A percentile compares a stretch with the other conserved stretches of the same genome.
Evolutionary conservation across 1,140 invertebrate genomes (phyloP).

Genomic region (Callitettix versicolor): DNA sequence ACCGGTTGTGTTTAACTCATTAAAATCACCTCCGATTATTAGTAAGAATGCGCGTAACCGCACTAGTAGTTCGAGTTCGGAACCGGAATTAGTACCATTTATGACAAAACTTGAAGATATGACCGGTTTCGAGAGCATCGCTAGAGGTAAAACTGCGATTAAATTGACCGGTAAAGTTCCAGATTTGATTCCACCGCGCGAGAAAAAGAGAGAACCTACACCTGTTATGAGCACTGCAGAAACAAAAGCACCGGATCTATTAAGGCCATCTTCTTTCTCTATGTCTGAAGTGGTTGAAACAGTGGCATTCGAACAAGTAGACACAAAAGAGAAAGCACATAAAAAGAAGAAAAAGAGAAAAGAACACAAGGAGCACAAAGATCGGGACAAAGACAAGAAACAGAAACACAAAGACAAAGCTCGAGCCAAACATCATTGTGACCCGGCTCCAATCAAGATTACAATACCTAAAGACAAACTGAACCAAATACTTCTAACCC

Average conservation of each 20-base stretch:
- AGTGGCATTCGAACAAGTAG: conserved; percentile 39
- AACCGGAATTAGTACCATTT: conserved; percentile 33
- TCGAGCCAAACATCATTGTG: conserved; percentile 22
- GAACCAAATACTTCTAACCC: conserved; percentile 30
- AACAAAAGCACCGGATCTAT: conserved; percentile 9
- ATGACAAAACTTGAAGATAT: conserved; percentile 35
- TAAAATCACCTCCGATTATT: conserved; percentile 6
- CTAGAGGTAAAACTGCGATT: conserved; percentile 30
- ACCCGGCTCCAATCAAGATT: conserved; percentile 39
- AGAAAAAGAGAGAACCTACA: conserved; percentile 20
- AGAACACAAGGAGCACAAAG: conserved; percentile 33
- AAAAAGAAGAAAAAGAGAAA: conserved; percentile 39
- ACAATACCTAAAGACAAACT: conserved; percentile 56
- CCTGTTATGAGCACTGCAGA: conserved; percentile 27
- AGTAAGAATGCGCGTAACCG: conserved; percentile 26
- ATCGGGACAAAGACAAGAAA: conserved; percentile 29
- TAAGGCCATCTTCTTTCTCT: not conserved
- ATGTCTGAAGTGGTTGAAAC: conserved; percentile 1
- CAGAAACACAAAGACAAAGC: conserved; percentile 27
- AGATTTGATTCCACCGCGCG: conserved; percentile 22
- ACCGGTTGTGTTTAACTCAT: conserved; percentile 17
- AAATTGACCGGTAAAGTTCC: conserved; percentile 24
- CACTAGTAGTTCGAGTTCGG: conserved; percentile 30
- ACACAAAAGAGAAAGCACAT: conserved; percentile 52
- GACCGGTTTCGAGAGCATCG: conserved; percentile 33